Evolutionary conservation across 2,888 invertebrate genomes (phyloP).

Genomic region (Sycophila texana): DNA sequence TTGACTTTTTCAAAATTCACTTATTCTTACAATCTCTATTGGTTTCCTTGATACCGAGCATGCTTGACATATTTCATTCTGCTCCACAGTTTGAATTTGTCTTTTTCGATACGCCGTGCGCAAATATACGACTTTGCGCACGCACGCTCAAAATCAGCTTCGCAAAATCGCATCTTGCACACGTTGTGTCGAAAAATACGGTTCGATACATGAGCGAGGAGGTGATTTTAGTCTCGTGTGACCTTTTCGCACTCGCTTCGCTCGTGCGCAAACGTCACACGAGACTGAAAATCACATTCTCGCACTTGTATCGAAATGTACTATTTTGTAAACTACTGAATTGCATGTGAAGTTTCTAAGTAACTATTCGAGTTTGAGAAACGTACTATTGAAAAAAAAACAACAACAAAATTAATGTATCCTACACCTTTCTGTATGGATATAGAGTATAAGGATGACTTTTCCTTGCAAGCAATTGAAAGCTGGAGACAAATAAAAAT

Average conservation of each 20-base stretch:
- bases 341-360: conserved; percentile 52
- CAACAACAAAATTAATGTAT: neutral
- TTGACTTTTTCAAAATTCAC: conserved; percentile 57
- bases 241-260: too few species aligned
- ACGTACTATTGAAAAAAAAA: conserved; percentile 24
- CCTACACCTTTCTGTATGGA: neutral
- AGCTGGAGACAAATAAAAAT: conserved; percentile 21
- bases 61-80: conserved; percentile 51
- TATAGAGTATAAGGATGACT: conserved; percentile 20
- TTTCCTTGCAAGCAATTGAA: neutral
- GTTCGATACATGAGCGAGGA: too few species aligned
- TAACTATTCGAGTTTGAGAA: conserved; percentile 45
- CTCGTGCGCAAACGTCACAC: too few species aligned
- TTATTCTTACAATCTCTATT: conserved; percentile 48
- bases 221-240: too few species aligned
- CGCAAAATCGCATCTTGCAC: too few species aligned
- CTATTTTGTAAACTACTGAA: conserved; percentile 46
- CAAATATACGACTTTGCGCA: too few species aligned
- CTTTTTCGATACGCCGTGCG: too few species aligned
- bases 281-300: too few species aligned
- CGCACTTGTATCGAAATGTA: too few species aligned
- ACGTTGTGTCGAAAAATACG: too few species aligned
- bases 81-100: conserved; percentile 43
- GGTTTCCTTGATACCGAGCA: conserved; percentile 55
- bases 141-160: too few species aligned